A percentile compares a stretch with the other conserved stretches of the same genome.
Evolutionary conservation across 2,888 invertebrate species (phyloP).

Genomic region (Mactromeris polynyma): DNA sequence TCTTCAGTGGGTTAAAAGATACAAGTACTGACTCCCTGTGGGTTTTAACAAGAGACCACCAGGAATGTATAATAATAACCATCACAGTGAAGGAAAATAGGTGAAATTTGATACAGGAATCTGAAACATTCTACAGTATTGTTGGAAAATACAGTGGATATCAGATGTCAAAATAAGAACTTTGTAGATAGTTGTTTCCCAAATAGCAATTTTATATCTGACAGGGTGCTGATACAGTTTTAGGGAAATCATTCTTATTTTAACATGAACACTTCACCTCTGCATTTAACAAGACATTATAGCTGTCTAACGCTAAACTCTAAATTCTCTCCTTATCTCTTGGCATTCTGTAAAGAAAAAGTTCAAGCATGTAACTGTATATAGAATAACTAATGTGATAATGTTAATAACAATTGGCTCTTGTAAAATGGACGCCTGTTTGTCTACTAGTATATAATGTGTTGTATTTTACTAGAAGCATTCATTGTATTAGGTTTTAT

Average conservation of each 20-base stretch:
- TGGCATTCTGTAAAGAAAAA: no score
- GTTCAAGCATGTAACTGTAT: no score
- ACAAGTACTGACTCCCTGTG: background rate
- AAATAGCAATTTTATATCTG: conserved; percentile 3
- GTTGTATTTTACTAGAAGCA: no score
- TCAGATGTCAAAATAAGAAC: background rate
- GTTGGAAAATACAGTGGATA: background rate
- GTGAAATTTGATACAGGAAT: background rate
- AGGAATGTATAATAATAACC: background rate
- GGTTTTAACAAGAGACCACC: conserved; percentile 5
- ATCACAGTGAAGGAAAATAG: background rate
- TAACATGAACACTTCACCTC: background rate
- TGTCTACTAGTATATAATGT: no score
- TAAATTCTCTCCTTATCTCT: background rate
- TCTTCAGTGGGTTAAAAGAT: background rate
- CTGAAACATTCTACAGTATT: conserved; percentile 11
- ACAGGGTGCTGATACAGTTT: background rate
- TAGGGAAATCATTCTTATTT: background rate
- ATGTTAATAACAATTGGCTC: no score
- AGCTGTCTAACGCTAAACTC: background rate
- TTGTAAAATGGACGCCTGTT: no score
- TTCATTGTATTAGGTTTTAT: no score
- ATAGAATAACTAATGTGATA: no score
- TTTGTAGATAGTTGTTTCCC: background rate
- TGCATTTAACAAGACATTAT: background rate